Conservation (phyloP, 2,113 vertebrate species). For the Artemisiospiza belli region DNA sequence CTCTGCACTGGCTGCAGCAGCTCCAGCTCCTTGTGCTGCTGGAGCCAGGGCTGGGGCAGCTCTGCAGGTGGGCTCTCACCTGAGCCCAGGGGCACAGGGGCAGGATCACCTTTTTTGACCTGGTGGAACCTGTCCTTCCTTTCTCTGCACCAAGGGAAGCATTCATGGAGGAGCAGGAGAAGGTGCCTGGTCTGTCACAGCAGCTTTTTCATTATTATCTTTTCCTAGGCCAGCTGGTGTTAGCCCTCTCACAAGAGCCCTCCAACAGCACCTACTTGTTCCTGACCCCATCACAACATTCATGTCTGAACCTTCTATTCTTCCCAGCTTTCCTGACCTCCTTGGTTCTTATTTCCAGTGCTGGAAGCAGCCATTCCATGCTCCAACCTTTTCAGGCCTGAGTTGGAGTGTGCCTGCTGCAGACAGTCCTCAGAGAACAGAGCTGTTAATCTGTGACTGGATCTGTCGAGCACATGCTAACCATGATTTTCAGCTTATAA, state of each 20-base stretch:
- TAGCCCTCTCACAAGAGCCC: neutral
- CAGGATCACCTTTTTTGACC: neutral
- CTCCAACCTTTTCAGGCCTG: neutral
- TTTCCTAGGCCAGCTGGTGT: neutral
- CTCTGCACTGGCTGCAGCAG: too few relatives aligned
- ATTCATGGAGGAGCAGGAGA: neutral
- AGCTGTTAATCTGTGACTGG: neutral
- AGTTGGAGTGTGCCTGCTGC: neutral
- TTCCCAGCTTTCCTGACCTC: neutral
- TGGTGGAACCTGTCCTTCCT: neutral
- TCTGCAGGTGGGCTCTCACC: neutral
- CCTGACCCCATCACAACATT: neutral
- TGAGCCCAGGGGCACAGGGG: neutral
- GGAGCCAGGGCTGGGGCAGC: neutral
- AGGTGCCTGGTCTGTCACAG: rapidly evolving
- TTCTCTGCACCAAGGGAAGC: neutral
- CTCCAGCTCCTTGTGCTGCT: too few relatives aligned
- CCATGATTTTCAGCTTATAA: neutral
- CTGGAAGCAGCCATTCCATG: neutral
- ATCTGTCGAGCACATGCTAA: conserved; percentile 8
- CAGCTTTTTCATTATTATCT: neutral
- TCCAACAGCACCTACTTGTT: neutral
- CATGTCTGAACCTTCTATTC: neutral
- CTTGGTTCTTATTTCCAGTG: neutral
- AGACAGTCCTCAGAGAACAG: neutral